Base-by-base conservation (phyloP, 2,113 vertebrate genomes). In the Saccopteryx bilineata region DNA sequence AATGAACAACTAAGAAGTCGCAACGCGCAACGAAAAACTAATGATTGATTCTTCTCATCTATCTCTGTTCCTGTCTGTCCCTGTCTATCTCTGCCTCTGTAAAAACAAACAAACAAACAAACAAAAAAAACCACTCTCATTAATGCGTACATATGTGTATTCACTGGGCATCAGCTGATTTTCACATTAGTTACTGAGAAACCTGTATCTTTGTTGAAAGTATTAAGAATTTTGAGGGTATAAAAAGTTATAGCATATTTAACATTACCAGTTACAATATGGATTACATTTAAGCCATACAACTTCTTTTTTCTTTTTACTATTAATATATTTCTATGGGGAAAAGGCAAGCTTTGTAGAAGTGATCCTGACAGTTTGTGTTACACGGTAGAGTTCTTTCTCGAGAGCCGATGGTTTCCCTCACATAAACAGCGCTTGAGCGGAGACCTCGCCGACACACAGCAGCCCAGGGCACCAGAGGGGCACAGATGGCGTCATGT, bases 241-340 rank as follows among this genome's bases (percentile, higher is more conserved):
- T 58, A 31, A 5, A 75, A 81, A 26, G 9, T 83, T 71, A 52
- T n/a, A 66, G 48, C 13, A 52, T 81, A 56, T 79, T 94, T 89
- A 93, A 54, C 58, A 72, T 87, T 69, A 56, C 11, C 39, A 86
- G 10, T 78, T 63, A 24, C 17, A 72, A 3, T 31, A 65, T 48
- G n/a, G 11, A 15, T 92, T 46, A 60, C 18, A 19, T 84, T 93
- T 83, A 88, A 94, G 21, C 9, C 39, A 39, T 39, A 39, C 39
- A 3, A 39, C 39, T 39, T 39, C 39, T 39, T 39, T 39, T 39
- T 39, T 39, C 39, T 39, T 39, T 39, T 39, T 39, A 83, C 69
- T 65, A 74, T 31, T 90, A 31, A 46, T 81, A 79, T 50, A 26
- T 82, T 95, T 78, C 61, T 94, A 10, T 86, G n/a, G 33, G 33